Percentiles rank a stretch among this genome's conserved stretches.
Conservation (phyloP, 2,113 vertebrate species). For the Cololabis saira region DNA sequence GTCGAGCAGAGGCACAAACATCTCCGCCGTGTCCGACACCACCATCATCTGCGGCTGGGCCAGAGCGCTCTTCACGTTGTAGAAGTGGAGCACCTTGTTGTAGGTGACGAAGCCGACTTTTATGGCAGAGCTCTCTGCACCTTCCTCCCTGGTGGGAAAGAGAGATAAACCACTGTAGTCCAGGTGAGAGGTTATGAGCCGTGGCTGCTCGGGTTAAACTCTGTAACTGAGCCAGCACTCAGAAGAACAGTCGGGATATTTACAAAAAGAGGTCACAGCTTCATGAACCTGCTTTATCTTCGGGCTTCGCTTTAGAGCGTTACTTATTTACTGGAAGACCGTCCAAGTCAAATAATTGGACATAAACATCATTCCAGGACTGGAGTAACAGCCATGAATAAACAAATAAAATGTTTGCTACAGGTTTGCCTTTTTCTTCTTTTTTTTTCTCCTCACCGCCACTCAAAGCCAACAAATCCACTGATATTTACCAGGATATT, state of each 20-base stretch:
- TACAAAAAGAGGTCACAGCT: too few relatives aligned
- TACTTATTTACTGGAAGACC: neutral
- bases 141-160: conserved; percentile 83
- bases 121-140: conserved; percentile 84
- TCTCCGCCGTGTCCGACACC: conserved; percentile 91
- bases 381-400: conserved; percentile 2
- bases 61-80: conserved; percentile 93
- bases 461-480: neutral
- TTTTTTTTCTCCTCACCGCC: neutral
- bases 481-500: conserved; percentile 36
- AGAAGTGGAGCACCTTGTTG: conserved; percentile 96
- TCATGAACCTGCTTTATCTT: conserved; percentile 4
- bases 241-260: too few relatives aligned
- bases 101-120: conserved; percentile 95
- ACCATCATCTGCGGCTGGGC: conserved; percentile 99
- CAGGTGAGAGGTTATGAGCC: neutral
- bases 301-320: neutral
- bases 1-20: conserved; percentile 93
- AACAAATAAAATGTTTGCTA: too few relatives aligned
- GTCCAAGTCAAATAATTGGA: conserved; percentile 5
- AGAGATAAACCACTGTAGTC: neutral
- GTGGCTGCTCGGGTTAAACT: neutral
- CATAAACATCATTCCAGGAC: neutral
- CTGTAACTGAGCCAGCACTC: too few relatives aligned
- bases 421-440: too few relatives aligned